Conservation (phyloP, 1,140 invertebrate species). For the Pomacea maculata region DNA sequence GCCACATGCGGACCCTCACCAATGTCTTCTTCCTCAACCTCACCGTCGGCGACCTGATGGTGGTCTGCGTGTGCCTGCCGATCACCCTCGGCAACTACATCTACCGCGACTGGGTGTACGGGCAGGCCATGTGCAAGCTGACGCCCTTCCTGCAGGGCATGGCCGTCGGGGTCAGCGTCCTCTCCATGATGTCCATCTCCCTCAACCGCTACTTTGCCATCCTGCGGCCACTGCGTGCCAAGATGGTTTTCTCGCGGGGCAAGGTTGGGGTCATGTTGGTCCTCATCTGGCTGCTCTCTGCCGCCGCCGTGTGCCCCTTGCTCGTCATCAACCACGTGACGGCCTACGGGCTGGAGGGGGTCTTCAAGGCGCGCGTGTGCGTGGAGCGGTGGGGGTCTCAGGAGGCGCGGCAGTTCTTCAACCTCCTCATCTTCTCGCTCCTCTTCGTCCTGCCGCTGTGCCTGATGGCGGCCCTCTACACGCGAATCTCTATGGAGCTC, state of each 20-base stretch:
- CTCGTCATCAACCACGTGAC: conserved; percentile 42
- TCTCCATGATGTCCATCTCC: conserved; percentile 59
- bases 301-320: conserved; percentile 35
- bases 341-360: conserved; percentile 27
- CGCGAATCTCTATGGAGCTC: conserved; percentile 81
- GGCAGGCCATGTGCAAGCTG: conserved; percentile 73
- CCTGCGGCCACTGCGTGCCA: conserved; percentile 43
- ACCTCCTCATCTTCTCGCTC: conserved; percentile 74
- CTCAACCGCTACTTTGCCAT: conserved; percentile 58
- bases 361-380: conserved; percentile 37
- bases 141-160: conserved; percentile 53
- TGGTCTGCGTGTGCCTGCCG: conserved; percentile 83
- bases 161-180: conserved; percentile 55
- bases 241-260: conserved; percentile 44
- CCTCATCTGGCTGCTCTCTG: conserved; percentile 40
- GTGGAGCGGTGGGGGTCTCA: conserved; percentile 35
- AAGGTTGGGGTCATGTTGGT: conserved; percentile 40
- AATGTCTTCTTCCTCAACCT: conserved; percentile 87
- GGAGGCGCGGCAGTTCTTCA: conserved; percentile 66
- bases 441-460: conserved; percentile 80
- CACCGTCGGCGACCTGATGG: conserved; percentile 80
- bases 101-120: conserved; percentile 86
- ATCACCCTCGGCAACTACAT: conserved; percentile 85
- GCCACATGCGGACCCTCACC: conserved; percentile 75
- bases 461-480: conserved; percentile 85